phyloP scores from a whole-genome alignment of 2,113 vertebrate genomes.

The Corythoichthys intestinalis region DNA sequence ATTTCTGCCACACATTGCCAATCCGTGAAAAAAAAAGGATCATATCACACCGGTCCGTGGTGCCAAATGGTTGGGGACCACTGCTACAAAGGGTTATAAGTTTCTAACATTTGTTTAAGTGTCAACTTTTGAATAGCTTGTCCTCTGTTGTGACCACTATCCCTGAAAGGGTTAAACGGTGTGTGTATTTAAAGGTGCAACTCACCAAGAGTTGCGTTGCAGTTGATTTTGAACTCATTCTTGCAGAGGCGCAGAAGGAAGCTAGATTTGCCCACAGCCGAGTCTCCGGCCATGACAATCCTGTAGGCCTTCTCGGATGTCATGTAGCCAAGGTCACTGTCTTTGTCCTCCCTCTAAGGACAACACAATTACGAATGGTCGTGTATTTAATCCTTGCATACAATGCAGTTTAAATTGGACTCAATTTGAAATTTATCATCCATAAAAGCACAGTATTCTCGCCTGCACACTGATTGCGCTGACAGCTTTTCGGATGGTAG shows the following conservation, averaged over 20 bases:
- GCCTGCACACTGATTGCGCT: conserved; percentile 81
- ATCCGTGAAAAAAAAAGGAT: no score
- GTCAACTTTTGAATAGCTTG: no score
- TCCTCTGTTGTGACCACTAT: no score
- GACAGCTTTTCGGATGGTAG: conserved; percentile 72
- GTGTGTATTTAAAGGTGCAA: not conserved
- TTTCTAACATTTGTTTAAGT: no score
- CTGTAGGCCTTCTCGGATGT: conserved; percentile 84
- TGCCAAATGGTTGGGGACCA: no score
- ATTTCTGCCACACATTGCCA: no score
- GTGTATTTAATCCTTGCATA: not conserved
- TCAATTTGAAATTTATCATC: no score
- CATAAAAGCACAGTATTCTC: conserved; percentile 3
- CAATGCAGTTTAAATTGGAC: not conserved
- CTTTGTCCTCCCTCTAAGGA: conserved; percentile 52
- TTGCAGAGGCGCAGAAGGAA: conserved; percentile 94
- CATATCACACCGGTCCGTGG: no score
- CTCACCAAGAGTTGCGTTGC: conserved; percentile 85
- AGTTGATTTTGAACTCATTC: conserved; percentile 88
- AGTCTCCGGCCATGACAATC: conserved; percentile 90
- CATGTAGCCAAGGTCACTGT: conserved; percentile 60
- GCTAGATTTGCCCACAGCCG: conserved; percentile 95
- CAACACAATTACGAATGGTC: not conserved
- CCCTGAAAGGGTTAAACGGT: no score
- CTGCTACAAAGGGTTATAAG: no score